Evolutionary conservation across 1,140 invertebrate genomes (phyloP), one percentile per base, ranked within the genome.

Genomic region (Drosophila nikananu): DNA sequence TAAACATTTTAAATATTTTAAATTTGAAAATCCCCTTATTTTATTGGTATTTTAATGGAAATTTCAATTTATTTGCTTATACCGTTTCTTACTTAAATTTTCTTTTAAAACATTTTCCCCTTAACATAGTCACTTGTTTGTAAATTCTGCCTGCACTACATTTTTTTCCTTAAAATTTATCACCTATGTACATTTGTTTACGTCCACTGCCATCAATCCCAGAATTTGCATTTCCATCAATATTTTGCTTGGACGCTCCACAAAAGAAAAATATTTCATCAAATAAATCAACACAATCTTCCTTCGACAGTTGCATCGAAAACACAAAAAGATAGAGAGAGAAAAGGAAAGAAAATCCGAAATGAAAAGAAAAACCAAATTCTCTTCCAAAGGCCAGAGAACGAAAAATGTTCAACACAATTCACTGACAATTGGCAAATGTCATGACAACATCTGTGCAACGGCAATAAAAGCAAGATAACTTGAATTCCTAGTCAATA

Each of bases 201-300:
- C 66, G 54, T 76, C 61, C 62, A 23, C 27, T 76, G 71, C 61
- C 61, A 76, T 76, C 73, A 75, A 55, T 65, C 60, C 39, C 19
- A 41, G 15, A 42, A 67, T 78, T 78, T 78, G 74, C 65, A 78
- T 78, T 70, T 68, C 59, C 52, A 78, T 68, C 64, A 70, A 74
- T 62, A 60, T 74, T 73, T 61, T 51, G 57, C 68, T 74, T 73
- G 71, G 54, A 48, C 59, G 52, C 62, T 66, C 54, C 12, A 27
- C 19, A 54, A 54, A 44, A 63, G 37, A 27, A 54, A 55, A 64
- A 77, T 62, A 63, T 64, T 84, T 71, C 48, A 71, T 48, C 39
- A 65, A 74, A 86, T 79, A 82, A 86, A 86, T 86, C 83, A 82
- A 76, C 66, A 63, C 41, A 86, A 65, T 66, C 70, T 48, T 49